phyloP scores from a whole-genome alignment of 1,140 invertebrate species.

The Propsilocerus akamusi region DNA sequence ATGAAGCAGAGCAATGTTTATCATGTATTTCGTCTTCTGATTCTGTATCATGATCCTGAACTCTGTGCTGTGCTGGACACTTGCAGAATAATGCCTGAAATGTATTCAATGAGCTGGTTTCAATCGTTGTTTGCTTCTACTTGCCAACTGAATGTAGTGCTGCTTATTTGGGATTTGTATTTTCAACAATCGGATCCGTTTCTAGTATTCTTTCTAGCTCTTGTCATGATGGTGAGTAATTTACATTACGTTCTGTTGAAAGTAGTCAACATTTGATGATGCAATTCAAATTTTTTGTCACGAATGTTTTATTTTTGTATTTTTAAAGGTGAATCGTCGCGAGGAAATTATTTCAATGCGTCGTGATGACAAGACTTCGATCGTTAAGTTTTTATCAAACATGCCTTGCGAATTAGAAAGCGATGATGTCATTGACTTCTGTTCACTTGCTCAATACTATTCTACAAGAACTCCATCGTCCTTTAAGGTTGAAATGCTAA shows the following conservation, averaged over 20 bases:
- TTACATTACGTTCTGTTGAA: no score
- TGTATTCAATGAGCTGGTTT: slow-evolving; percentile 84
- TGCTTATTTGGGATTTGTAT: slow-evolving; percentile 94
- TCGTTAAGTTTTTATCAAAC: slow-evolving; percentile 50
- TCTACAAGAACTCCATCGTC: slow-evolving; percentile 79
- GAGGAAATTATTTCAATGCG: slow-evolving; percentile 73
- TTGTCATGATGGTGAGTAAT: slow-evolving; percentile 91
- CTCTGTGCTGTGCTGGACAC: slow-evolving; percentile 93
- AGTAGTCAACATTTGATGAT: no score
- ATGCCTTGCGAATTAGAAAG: slow-evolving; percentile 74
- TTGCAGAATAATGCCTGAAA: slow-evolving; percentile 80
- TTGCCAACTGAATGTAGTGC: slow-evolving; percentile 69
- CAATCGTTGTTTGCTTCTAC: slow-evolving; percentile 74
- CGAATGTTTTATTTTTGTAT: no score
- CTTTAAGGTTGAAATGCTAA: slow-evolving; percentile 57
- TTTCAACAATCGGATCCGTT: slow-evolving; percentile 94
- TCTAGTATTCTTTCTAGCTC: slow-evolving; percentile 83
- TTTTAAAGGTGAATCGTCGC: no score
- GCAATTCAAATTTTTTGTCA: no score
- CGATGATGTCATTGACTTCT: slow-evolving; percentile 94
- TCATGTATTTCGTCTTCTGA: slow-evolving; percentile 63
- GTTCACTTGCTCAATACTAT: slow-evolving; percentile 88
- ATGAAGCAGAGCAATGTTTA: slow-evolving; percentile 44
- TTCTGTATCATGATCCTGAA: slow-evolving; percentile 96
- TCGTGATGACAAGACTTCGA: slow-evolving; percentile 45